phyloP scores from a whole-genome alignment of 2,888 invertebrate species.

The Drosophila formosana region DNA sequence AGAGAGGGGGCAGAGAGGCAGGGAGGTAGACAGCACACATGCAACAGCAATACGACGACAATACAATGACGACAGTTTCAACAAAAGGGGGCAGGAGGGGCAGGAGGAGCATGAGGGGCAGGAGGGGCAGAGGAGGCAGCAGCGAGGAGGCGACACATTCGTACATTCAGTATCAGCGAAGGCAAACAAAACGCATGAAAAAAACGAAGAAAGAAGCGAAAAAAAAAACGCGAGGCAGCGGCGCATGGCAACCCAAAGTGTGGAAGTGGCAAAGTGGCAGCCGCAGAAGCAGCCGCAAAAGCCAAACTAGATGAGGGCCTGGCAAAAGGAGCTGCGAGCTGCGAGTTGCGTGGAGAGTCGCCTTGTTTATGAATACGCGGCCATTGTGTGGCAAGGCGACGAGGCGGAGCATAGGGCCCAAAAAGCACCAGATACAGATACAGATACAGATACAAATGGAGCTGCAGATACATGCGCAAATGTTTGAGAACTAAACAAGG shows the following conservation, averaged over 20 bases:
- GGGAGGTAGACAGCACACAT: constrained; percentile 30
- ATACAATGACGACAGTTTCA: constrained; percentile 70
- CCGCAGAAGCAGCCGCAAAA: constrained; percentile 28
- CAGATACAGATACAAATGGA: constrained; percentile 26
- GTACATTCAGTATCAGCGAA: constrained; percentile 51
- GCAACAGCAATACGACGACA: constrained; percentile 59
- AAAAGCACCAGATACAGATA: constrained; percentile 36
- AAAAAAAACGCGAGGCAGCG: not conserved
- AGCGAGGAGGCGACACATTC: not conserved
- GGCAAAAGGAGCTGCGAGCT: not conserved
- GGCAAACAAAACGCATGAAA: constrained; percentile 67
- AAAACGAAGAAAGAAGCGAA: constrained; percentile 27
- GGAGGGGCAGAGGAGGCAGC: no score
- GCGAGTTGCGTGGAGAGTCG: constrained; percentile 8
- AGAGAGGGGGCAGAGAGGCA: constrained; percentile 8
- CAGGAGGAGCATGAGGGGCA: no score
- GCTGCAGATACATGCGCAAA: constrained; percentile 46
- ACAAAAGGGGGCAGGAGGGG: not conserved
- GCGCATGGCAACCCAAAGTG: constrained; percentile 61
- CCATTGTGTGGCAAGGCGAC: constrained; percentile 66
- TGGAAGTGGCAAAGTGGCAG: constrained; percentile 61
- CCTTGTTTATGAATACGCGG: constrained; percentile 78
- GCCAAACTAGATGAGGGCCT: constrained; percentile 62
- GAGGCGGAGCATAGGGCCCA: constrained; percentile 47
- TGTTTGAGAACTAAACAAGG: constrained; percentile 77